Percentiles rank a stretch among this genome's conserved stretches.
phyloP scores from a whole-genome alignment of 2,113 vertebrate species.

The Pionites leucogaster region DNA sequence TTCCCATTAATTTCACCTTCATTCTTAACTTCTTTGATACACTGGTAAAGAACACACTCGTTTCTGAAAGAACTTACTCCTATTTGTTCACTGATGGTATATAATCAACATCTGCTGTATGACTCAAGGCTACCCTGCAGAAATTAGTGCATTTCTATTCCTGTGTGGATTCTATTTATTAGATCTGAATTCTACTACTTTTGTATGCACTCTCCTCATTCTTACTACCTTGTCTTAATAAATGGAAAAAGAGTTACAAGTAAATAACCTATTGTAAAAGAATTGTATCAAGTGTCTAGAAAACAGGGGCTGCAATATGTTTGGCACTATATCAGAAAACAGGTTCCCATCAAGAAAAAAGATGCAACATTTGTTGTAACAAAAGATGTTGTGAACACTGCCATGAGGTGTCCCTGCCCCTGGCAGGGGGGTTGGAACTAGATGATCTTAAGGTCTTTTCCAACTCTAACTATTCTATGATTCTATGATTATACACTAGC shows the following conservation, averaged over 20 bases:
- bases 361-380: neutral
- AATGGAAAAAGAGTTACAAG: neutral
- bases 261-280: neutral
- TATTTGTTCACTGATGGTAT: neutral
- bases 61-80: neutral
- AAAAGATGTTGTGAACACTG: neutral
- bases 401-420: neutral
- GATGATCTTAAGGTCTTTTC: too few species aligned
- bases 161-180: fast-evolving
- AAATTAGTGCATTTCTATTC: neutral
- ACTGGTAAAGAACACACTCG: neutral
- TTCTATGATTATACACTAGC: neutral
- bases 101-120: neutral
- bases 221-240: neutral
- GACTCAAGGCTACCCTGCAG: neutral
- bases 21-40: neutral
- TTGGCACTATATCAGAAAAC: neutral
- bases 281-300: neutral
- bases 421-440: too few species aligned
- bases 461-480: too few species aligned
- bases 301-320: neutral
- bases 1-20: neutral
- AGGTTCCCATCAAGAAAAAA: neutral
- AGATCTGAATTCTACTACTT: neutral
- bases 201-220: neutral